Conservation (phyloP, 2,113 vertebrate genomes). For the Peromyscus polionotus region DNA sequence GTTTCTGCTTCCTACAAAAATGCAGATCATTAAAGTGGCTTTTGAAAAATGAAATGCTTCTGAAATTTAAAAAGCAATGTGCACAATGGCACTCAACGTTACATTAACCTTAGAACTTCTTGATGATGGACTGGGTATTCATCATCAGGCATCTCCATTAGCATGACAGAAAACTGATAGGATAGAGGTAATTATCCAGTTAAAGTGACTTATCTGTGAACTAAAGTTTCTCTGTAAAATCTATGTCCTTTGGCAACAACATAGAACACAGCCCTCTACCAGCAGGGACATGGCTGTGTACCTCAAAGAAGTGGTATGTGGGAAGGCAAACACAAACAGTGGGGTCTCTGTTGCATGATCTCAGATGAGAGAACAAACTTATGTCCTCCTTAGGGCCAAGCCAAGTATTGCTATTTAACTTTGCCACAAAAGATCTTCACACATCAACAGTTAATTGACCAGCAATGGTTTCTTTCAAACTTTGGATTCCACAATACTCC, state of each 20-base stretch:
- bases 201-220: conserved; percentile 40
- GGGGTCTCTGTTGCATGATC: background rate
- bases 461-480: background rate
- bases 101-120: conserved; percentile 43
- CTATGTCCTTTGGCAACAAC: background rate
- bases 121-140: conserved; percentile 4
- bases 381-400: background rate
- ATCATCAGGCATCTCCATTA: background rate
- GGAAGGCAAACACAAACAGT: background rate
- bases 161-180: conserved; percentile 7
- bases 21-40: conserved; percentile 26
- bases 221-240: conserved; percentile 11
- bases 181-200: background rate
- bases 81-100: background rate
- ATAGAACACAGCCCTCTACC: background rate
- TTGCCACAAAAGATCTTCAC: background rate
- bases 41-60: conserved; percentile 47
- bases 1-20: conserved; percentile 59
- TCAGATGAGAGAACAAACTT: background rate
- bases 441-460: background rate
- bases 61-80: conserved; percentile 62
- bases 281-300: background rate
- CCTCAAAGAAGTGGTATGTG: background rate
- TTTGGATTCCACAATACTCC: background rate
- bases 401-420: background rate